phyloP scores from a whole-genome alignment of 2,888 invertebrate genomes.

The Meiosimyza decipiens region DNA sequence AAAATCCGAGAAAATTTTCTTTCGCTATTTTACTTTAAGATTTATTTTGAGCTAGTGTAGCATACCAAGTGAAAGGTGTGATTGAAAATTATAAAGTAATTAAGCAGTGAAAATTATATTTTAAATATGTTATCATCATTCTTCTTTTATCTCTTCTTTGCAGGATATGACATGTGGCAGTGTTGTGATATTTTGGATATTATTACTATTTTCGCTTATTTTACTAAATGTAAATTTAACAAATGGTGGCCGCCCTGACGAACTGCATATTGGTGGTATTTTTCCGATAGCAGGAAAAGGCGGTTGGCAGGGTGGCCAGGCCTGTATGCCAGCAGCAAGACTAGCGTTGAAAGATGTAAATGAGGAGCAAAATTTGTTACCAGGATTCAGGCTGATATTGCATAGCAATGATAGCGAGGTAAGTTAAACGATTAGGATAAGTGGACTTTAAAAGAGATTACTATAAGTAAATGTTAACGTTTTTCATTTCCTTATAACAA shows the following conservation, averaged over 20 bases:
- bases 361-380: slow-evolving; percentile 84
- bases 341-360: slow-evolving; percentile 98
- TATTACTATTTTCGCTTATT: slow-evolving; percentile 65
- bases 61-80: no score
- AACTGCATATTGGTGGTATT: slow-evolving; percentile 95
- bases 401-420: slow-evolving; percentile 98
- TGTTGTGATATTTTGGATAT: slow-evolving; percentile 67
- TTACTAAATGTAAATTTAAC: slow-evolving; percentile 60
- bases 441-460: no score
- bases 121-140: slow-evolving; percentile 5
- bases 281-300: slow-evolving; percentile 97
- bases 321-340: slow-evolving; percentile 97
- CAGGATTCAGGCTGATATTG: slow-evolving; percentile 89
- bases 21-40: no score
- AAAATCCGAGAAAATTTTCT: no score
- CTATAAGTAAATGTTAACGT: no score
- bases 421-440: slow-evolving; percentile 55
- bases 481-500: no score
- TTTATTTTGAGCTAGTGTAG: no score
- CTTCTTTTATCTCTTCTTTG: slow-evolving; percentile 31
- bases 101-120: background rate
- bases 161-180: slow-evolving; percentile 68
- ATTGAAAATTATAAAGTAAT: no score
- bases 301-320: slow-evolving; percentile 99
- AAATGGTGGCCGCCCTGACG: slow-evolving; percentile 69